These are phyloP conservation scores for Schizothorax lantsangensis DNA, from an alignment of 2,797 vertebrate genomes.

Conservation along the genomic window DNA sequence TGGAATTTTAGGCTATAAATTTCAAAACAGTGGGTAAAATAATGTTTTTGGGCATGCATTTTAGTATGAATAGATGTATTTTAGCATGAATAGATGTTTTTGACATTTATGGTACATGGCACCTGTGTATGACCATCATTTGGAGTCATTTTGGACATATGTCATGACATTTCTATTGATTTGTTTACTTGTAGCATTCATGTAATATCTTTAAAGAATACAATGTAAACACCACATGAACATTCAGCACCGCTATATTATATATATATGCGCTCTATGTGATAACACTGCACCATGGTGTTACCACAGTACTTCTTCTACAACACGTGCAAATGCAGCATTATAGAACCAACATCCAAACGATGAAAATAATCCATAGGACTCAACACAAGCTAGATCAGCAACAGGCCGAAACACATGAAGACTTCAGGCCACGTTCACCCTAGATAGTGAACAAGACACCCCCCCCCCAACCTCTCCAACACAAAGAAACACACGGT, in stretches of 20 bases:
- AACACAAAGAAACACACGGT: constrained; percentile 50
- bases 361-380: neutral
- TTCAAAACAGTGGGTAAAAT: neutral
- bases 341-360: neutral
- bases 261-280: neutral
- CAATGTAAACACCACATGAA: neutral
- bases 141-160: neutral
- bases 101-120: neutral
- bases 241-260: neutral
- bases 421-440: constrained; percentile 46
- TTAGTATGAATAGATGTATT: too few relatives aligned
- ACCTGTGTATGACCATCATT: neutral
- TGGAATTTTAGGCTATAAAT: neutral
- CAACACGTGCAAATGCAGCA: neutral
- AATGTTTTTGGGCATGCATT: neutral
- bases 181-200: neutral
- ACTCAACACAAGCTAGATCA: neutral
- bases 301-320: neutral
- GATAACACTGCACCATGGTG: neutral
- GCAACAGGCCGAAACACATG: constrained; percentile 46
- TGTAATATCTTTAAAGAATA: neutral
- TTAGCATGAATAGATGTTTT: neutral
- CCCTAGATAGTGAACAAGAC: constrained; percentile 17
- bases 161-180: neutral
- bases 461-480: constrained; percentile 14